Conservation (phyloP, 92 coral and sea anemone species). For the Zoanthus sociatus region DNA sequence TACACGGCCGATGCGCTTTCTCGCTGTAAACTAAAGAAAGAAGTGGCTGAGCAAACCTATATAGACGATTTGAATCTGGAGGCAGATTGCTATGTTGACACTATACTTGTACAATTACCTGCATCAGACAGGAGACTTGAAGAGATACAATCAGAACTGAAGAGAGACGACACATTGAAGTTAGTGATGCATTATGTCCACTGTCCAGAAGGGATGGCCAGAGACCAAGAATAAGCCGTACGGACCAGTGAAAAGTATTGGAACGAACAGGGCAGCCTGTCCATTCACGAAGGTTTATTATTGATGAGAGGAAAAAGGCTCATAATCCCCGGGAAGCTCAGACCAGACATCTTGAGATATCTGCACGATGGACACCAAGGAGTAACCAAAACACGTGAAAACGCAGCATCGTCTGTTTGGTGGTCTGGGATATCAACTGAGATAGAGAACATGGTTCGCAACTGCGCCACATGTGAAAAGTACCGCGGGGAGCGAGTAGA, state of each 20-base stretch:
- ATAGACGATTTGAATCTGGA: conserved; percentile 2
- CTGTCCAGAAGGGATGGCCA: conserved; percentile 14
- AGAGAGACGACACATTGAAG: conserved; percentile 23
- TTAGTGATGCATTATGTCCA: conserved; percentile 15
- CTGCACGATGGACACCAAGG: conserved; percentile 49
- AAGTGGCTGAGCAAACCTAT: background rate
- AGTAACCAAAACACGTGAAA: conserved; percentile 34
- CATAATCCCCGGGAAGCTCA: conserved; percentile 20
- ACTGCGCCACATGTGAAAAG: conserved; percentile 36
- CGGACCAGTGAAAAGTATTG: background rate
- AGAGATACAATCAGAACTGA: conserved; percentile 45
- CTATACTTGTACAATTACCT: conserved; percentile 7
- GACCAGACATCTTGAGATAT: conserved; percentile 38
- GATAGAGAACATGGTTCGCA: conserved; percentile 25
- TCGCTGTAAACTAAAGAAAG: conserved; percentile 36
- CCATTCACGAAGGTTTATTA: conserved; percentile 19
- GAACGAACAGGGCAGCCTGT: conserved; percentile 10
- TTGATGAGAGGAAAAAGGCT: conserved; percentile 37
- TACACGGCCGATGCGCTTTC: conserved; percentile 48
- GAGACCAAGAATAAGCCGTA: background rate
- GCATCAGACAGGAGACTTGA: conserved; percentile 26
- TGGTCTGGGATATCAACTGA: conserved; percentile 40
- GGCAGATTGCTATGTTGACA: conserved; percentile 1
- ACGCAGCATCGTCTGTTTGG: conserved; percentile 48
- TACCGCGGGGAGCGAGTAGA: background rate